Conservation (phyloP, 2,888 invertebrate species). For the Acrobasis repandana region DNA sequence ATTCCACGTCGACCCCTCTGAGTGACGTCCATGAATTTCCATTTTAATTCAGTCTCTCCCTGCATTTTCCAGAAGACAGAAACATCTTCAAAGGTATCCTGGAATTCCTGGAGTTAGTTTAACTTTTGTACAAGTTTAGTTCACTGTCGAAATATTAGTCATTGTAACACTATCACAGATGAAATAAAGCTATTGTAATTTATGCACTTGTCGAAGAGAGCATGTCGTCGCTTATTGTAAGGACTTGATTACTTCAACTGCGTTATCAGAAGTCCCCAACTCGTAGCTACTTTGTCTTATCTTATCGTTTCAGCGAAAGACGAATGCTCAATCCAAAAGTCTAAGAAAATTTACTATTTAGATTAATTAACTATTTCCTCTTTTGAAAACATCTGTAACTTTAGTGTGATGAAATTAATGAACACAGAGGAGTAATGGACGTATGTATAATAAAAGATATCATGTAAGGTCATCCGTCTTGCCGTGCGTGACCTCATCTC, state of each 20-base stretch:
- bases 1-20: slow-evolving; percentile 63
- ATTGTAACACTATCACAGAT: slow-evolving; percentile 28
- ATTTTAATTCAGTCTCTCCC: slow-evolving; percentile 54
- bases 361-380: not conserved
- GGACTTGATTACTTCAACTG: slow-evolving; percentile 60
- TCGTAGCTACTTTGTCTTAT: slow-evolving; percentile 72
- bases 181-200: slow-evolving; percentile 31
- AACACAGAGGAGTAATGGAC: not conserved
- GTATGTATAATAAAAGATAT: slow-evolving; percentile 1
- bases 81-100: slow-evolving; percentile 3
- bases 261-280: slow-evolving; percentile 66
- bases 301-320: slow-evolving; percentile 67
- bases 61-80: slow-evolving; percentile 43
- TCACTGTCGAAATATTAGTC: slow-evolving; percentile 32
- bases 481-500: slow-evolving; percentile 4
- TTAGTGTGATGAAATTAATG: slow-evolving; percentile 8
- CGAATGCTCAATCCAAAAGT: slow-evolving; percentile 3
- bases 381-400: not conserved
- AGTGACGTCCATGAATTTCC: slow-evolving; percentile 59
- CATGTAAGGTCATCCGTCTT: slow-evolving; percentile 8
- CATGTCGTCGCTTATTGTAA: slow-evolving; percentile 69
- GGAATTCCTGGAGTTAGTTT: not conserved
- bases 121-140: slow-evolving; percentile 34
- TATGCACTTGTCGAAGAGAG: slow-evolving; percentile 49
- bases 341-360: slow-evolving; percentile 3